phyloP scores from a whole-genome alignment of 1,140 invertebrate genomes.

The Drosophila fuyamai region DNA sequence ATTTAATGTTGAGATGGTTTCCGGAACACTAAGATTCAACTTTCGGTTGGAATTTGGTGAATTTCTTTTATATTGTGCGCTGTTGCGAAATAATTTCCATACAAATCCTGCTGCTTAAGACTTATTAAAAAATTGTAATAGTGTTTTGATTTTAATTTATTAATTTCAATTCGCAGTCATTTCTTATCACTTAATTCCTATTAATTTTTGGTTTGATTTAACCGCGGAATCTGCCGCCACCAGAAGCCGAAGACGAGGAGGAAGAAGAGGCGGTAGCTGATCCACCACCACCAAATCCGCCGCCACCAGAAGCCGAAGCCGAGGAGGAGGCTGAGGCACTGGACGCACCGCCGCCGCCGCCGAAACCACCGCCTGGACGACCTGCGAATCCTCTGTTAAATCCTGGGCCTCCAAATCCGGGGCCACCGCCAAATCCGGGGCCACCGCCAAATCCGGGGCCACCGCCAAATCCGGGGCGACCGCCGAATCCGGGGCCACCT shows the following conservation, averaged over 20 bases:
- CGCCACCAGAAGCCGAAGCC: slow-evolving; percentile 24
- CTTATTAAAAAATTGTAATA: no score
- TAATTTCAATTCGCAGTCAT: slow-evolving; percentile 41
- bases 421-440: slow-evolving; percentile 11
- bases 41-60: background rate
- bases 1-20: no score
- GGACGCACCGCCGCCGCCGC: slow-evolving; percentile 8
- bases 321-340: slow-evolving; percentile 28
- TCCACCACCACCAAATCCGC: slow-evolving; percentile 31
- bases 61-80: background rate
- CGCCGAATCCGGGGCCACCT: slow-evolving; percentile 21
- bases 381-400: slow-evolving; percentile 7
- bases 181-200: slow-evolving; percentile 25
- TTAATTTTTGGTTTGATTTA: slow-evolving; percentile 4
- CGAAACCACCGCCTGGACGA: slow-evolving; percentile 19
- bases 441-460: slow-evolving; percentile 20
- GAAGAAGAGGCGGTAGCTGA: slow-evolving; percentile 34
- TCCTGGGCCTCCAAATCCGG: slow-evolving; percentile 2
- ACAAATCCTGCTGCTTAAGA: no score
- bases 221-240: slow-evolving; percentile 28
- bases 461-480: slow-evolving; percentile 18
- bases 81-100: background rate
- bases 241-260: slow-evolving; percentile 3
- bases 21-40: no score
- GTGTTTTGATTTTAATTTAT: slow-evolving; percentile 16